Percentiles rank a stretch among this genome's conserved stretches.
Conservation (phyloP, 2,113 vertebrate genomes). For the Aldabrachelys gigantea region DNA sequence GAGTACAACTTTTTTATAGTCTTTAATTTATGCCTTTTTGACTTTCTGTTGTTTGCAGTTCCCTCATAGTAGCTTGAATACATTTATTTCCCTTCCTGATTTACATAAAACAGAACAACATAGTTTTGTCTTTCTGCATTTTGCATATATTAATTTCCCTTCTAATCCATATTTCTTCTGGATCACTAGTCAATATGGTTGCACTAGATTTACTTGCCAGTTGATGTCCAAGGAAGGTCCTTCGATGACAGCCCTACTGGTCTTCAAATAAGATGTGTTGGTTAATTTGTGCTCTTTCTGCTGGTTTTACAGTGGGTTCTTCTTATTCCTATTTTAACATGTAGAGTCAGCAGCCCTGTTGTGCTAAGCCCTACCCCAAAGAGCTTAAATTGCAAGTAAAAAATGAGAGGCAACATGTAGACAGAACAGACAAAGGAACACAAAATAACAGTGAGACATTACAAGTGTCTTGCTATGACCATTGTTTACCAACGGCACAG, state of each 20-base stretch:
- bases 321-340: not conserved
- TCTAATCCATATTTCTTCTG: not conserved
- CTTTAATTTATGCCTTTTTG: not conserved
- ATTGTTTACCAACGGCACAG: too few relatives aligned
- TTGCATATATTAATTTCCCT: not conserved
- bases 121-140: not conserved
- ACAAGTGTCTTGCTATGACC: too few relatives aligned
- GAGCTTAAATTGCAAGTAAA: not conserved
- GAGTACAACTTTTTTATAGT: not conserved
- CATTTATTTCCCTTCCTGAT: not conserved
- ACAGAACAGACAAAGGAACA: not conserved
- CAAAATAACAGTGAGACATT: too few relatives aligned
- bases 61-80: not conserved
- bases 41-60: not conserved
- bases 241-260: not conserved
- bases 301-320: rapidly evolving
- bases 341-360: not conserved
- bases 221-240: not conserved
- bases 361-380: not conserved
- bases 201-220: not conserved
- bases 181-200: not conserved
- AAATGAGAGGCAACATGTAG: not conserved
- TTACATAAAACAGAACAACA: not conserved
- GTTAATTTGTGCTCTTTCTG: not conserved
- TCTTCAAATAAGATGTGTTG: rapidly evolving